Conservation (phyloP, 1,140 invertebrate species). For the Camponotus pennsylvanicus region DNA sequence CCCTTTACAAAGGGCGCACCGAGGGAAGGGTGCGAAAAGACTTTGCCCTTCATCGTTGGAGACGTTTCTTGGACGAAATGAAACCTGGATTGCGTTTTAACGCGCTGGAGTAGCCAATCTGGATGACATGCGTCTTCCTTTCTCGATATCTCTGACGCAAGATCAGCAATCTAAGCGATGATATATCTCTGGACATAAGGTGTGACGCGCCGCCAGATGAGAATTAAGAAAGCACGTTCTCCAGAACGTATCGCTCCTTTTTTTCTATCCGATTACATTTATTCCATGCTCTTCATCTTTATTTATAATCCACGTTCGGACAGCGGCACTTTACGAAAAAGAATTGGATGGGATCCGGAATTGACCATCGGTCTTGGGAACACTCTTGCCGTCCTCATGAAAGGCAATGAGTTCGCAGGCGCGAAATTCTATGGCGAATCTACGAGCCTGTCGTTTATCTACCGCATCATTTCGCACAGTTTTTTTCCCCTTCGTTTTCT, state of each 20-base stretch:
- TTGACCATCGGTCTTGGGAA: conserved; percentile 71
- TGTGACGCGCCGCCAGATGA: neutral
- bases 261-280: conserved; percentile 6
- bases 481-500: conserved; percentile 38
- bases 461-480: conserved; percentile 48
- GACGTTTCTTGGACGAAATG: neutral
- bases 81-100: neutral
- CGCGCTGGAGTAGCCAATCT: neutral
- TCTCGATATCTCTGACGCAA: neutral
- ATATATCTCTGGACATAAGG: neutral
- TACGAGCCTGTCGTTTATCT: conserved; percentile 60
- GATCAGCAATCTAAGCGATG: neutral
- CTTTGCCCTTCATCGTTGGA: neutral
- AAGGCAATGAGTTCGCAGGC: conserved; percentile 73
- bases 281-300: conserved; percentile 63
- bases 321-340: conserved; percentile 55
- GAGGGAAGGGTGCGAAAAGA: neutral
- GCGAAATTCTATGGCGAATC: conserved; percentile 52
- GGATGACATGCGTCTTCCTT: neutral
- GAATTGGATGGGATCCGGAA: conserved; percentile 76
- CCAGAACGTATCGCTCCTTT: neutral
- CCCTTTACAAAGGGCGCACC: neutral
- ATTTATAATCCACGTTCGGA: conserved; percentile 66
- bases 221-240: conserved; percentile 29
- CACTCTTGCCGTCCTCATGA: conserved; percentile 71